Evolutionary conservation across 2,888 invertebrate species (phyloP).

Genomic region (Venusia cambrica): DNA sequence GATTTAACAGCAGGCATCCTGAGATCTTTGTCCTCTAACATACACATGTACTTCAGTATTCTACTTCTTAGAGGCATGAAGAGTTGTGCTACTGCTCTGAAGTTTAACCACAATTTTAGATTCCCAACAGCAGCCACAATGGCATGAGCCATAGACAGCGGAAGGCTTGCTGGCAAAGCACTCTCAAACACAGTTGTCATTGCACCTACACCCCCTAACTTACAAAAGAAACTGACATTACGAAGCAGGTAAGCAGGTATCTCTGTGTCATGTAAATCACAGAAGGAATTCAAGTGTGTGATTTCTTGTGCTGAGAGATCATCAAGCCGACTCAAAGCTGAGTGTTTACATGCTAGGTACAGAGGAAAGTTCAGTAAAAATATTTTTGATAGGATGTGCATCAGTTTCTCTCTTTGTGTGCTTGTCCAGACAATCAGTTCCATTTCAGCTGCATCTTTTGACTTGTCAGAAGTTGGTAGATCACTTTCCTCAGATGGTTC

Average conservation of each 20-base stretch:
- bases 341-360: slow-evolving; percentile 93
- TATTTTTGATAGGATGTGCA: slow-evolving; percentile 91
- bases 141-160: slow-evolving; percentile 94
- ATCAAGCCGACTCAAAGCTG: slow-evolving; percentile 89
- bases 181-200: slow-evolving; percentile 93
- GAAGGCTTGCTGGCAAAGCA: slow-evolving; percentile 86
- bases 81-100: slow-evolving; percentile 92
- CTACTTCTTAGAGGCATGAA: slow-evolving; percentile 93
- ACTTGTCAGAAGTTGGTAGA: slow-evolving; percentile 41
- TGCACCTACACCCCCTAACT: slow-evolving; percentile 92
- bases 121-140: slow-evolving; percentile 96
- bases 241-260: slow-evolving; percentile 93
- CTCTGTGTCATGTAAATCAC: slow-evolving; percentile 96
- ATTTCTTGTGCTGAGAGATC: slow-evolving; percentile 93
- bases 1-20: slow-evolving; percentile 93
- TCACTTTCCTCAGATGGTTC: slow-evolving; percentile 39
- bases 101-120: slow-evolving; percentile 96
- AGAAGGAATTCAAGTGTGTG: slow-evolving; percentile 88
- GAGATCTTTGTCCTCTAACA: slow-evolving; percentile 94
- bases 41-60: slow-evolving; percentile 96
- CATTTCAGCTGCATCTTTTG: slow-evolving; percentile 33
- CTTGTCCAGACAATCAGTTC: slow-evolving; percentile 83
- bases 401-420: slow-evolving; percentile 92
- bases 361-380: slow-evolving; percentile 95
- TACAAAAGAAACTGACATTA: slow-evolving; percentile 96